Conservation (phyloP, 1,140 invertebrate species). For the Lordiphosa stackelbergi region DNA sequence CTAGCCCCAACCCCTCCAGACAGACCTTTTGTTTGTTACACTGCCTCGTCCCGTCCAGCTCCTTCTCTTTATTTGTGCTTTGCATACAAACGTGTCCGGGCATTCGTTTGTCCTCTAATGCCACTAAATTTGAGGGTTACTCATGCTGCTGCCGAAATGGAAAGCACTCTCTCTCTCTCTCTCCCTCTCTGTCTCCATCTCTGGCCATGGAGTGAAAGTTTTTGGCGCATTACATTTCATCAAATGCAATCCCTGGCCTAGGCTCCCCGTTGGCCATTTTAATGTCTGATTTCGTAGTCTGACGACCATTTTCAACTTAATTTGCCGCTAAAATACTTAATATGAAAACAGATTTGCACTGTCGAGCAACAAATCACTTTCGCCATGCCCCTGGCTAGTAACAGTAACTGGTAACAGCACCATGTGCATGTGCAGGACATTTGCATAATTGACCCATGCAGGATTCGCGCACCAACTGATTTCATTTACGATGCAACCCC, state of each 20-base stretch:
- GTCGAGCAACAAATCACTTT: conserved; percentile 72
- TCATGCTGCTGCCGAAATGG: conserved; percentile 45
- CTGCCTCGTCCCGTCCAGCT: conserved; percentile 9
- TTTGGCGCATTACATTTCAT: conserved; percentile 22
- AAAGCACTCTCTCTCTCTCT: conserved; percentile 33
- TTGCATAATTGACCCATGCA: conserved; percentile 75
- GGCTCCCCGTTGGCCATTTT: background rate
- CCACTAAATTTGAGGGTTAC: conserved; percentile 31
- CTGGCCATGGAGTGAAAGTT: conserved; percentile 55
- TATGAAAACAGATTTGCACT: conserved; percentile 72
- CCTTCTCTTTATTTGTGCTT: conserved; percentile 8
- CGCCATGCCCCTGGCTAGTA: conserved; percentile 43
- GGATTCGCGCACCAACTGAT: conserved; percentile 75
- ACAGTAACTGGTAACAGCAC: conserved; percentile 5
- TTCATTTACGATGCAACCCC: conserved; percentile 61
- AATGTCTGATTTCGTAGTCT: background rate
- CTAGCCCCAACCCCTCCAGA: conserved; percentile 26
- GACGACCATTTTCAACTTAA: conserved; percentile 57
- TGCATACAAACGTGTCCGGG: conserved; percentile 59
- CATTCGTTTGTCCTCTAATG: conserved; percentile 63
- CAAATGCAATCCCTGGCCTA: background rate
- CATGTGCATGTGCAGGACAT: conserved; percentile 38
- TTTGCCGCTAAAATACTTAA: conserved; percentile 74
- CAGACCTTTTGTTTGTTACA: conserved; percentile 41
- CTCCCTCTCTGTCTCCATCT: background rate